These are phyloP conservation scores for Mesocricetus auratus DNA, from an alignment of 2,113 vertebrate species.

Conservation along the genomic window DNA sequence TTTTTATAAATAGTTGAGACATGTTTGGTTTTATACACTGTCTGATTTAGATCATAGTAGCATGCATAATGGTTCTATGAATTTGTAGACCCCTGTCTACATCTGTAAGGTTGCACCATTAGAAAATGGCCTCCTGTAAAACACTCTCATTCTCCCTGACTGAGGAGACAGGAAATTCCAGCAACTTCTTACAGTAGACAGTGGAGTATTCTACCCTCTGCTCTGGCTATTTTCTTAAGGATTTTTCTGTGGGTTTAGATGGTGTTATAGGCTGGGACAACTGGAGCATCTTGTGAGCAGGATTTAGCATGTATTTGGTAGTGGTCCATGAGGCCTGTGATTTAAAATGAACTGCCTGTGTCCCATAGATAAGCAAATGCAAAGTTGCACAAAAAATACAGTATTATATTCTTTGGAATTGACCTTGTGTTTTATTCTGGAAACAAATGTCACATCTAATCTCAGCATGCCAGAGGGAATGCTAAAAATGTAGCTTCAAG, in stretches of 20 bases:
- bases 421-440: conserved; percentile 80
- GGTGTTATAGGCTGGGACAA: background rate
- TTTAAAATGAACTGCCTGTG: conserved; percentile 75
- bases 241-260: conserved; percentile 54
- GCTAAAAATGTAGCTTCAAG: conserved; percentile 72
- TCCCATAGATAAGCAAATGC: conserved; percentile 77
- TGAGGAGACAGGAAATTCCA: background rate
- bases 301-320: conserved; percentile 26
- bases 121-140: background rate
- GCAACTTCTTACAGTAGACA: background rate
- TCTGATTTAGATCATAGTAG: conserved; percentile 15
- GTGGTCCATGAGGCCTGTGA: conserved; percentile 7
- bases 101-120: background rate
- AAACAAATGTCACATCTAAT: conserved; percentile 80
- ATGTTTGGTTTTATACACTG: background rate
- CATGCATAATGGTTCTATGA: background rate
- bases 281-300: conserved; percentile 2
- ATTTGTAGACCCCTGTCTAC: background rate
- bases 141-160: background rate
- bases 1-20: conserved; percentile 37
- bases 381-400: conserved; percentile 67
- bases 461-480: conserved; percentile 71
- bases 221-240: conserved; percentile 61
- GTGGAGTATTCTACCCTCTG: conserved; percentile 11
- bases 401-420: conserved; percentile 66